Evolutionary conservation across 2,888 invertebrate species (phyloP), one percentile per base, ranked within the genome.

Genomic region (Mylabris sibirica): DNA sequence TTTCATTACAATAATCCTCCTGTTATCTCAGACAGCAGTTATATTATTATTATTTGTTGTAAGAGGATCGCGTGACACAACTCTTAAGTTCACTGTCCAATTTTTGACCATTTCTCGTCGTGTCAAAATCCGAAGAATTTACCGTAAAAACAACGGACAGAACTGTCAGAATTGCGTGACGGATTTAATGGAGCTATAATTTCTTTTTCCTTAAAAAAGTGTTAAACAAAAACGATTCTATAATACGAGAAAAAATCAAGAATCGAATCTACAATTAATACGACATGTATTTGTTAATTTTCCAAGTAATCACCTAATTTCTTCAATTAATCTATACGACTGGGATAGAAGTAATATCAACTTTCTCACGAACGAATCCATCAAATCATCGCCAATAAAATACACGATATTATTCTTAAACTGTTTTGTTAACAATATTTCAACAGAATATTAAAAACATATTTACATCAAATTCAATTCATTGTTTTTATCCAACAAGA

Each of bases 121-220:
- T 53, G 12, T 24, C 22, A 53, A 24, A 53, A 53, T 53, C 14
- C 20, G 3, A 53, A 53, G 53, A 24, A 49, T 53, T 53, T 53
- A 53, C 53, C 22, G 53, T 53, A 53, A 53, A 53, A 53, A 53
- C 53, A 53, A 53, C 53, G 53, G 24, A 53, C 24, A 53, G 6
- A 11, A 53, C 17, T 6, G 17, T 44, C 44, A 53, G 11, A 24
- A 24, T 53, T 24, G 53, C 53, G 53, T 53, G 53, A 53, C 53
- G 53, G 22, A 22, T 53, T 53, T 22, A 17, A 49, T 49, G 17
- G 12, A 49, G 3, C 14, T 22, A 4, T 30, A n/a, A 30, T 30
- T 30, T 30, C 30, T 22, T 53, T 53, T 24, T 12, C n/a, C 1
- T 20, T 22, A 53, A 53, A 53, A 53, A 53, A 53, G 20, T 22